These are phyloP conservation scores for Premnoplex brunnescens DNA, from an alignment of 2,797 vertebrate genomes.

Conservation along the genomic window DNA sequence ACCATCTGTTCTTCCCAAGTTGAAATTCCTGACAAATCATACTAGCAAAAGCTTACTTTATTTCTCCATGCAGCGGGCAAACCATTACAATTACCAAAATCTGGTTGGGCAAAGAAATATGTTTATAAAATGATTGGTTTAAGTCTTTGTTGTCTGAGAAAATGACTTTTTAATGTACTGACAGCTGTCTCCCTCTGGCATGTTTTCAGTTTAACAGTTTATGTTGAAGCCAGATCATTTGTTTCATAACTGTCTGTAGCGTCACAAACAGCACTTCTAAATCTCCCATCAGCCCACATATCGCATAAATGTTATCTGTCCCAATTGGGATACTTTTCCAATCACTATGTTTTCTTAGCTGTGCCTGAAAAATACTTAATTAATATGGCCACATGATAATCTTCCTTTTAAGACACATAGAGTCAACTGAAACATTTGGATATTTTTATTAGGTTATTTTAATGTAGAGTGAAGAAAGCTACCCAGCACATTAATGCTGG, in stretches of 20 bases:
- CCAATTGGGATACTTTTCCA: constrained; percentile 24
- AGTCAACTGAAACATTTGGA: neutral
- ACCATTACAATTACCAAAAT: constrained; percentile 69
- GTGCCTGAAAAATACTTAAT: constrained; percentile 7
- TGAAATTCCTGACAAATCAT: constrained; percentile 73
- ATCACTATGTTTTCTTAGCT: constrained; percentile 46
- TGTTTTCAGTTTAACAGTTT: constrained; percentile 74
- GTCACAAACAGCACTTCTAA: constrained; percentile 66
- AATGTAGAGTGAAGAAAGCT: neutral
- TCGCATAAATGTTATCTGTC: constrained; percentile 44
- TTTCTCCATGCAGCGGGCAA: constrained; percentile 67
- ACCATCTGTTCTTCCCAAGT: constrained; percentile 76
- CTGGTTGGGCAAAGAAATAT: constrained; percentile 77
- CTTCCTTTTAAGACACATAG: neutral
- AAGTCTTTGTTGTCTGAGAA: constrained; percentile 73
- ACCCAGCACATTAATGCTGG: neutral
- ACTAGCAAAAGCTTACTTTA: constrained; percentile 68
- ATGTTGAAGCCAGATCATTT: constrained; percentile 74
- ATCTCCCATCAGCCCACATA: constrained; percentile 45
- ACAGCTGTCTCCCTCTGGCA: constrained; percentile 77
- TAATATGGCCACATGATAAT: neutral
- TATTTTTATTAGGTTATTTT: constrained; percentile 2
- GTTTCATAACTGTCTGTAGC: constrained; percentile 69
- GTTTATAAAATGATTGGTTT: constrained; percentile 76
- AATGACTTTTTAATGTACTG: constrained; percentile 77